Evolutionary conservation across 2,113 vertebrate species (phyloP), one percentile per base, ranked within the genome.

Genomic region (Rhea americana): DNA sequence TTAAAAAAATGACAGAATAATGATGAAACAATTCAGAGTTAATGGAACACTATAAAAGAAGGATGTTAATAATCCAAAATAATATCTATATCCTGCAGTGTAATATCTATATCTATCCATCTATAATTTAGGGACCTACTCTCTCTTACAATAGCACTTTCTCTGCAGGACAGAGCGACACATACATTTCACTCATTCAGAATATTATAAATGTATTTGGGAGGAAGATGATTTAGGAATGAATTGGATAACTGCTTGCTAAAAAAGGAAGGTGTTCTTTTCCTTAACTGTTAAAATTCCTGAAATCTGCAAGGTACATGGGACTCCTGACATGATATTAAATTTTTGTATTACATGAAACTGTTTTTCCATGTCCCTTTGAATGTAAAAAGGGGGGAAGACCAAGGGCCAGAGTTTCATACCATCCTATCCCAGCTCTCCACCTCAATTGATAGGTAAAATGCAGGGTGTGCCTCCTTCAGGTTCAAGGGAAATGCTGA

Each of bases 11-110:
- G 18, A n/a, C 65, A 37, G 13, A 43, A 56, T 28, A 41, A 16
- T 77, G 90, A 94, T 94, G 73, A 94, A 96, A 93, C 13, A 93
- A 93, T 89, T 91, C 82, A 39, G 37, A 94, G 35, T 82, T 91
- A 95, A 94, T 89, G 25, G 59, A 95, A 96, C 18, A 0, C 39
- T 77, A 8, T 76, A 82, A 89, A 2, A 22, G 50, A 93, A 91
- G 5, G 37, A 81, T 59, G 45, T 7, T 92, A 95, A 92, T 86
- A 30, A 66, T 71, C 14, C 4, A 77, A 78, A 83, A 85, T 85
- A 91, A 72, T 76, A 94, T 93, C 25, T 86, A 6, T 45, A 79
- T 89, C 16, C 24, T 83, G 82, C 22, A 58, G 8, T 75, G 19
- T 82, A 70, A 91, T 85, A 93, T 86, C 28, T 90, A 30, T 47